Evolutionary conservation across 2,113 vertebrate species (phyloP).

Genomic region (Calidris pygmaea): DNA sequence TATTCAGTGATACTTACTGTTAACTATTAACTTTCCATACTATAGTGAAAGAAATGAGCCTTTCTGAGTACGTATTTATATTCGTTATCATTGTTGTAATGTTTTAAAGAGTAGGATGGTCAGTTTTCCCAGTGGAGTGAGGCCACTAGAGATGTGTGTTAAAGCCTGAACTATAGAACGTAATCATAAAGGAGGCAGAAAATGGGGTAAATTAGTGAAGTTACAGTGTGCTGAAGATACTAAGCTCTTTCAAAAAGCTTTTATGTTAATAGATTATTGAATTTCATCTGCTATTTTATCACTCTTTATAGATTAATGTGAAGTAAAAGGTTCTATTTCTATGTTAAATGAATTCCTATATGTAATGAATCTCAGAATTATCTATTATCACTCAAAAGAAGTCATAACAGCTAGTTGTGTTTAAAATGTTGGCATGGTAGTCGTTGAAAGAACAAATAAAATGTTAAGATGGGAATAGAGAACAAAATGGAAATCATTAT

Average conservation of each 20-base stretch:
- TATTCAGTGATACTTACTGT: neutral
- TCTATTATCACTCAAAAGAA: neutral
- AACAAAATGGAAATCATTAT: neutral
- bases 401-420: neutral
- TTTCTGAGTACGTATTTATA: neutral
- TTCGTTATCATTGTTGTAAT: neutral
- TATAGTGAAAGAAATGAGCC: neutral
- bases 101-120: neutral
- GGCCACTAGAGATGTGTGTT: neutral
- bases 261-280: slow-evolving; percentile 36
- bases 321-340: neutral
- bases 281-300: slow-evolving; percentile 21
- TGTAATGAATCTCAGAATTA: neutral
- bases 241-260: neutral
- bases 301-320: neutral
- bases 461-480: neutral
- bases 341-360: neutral
- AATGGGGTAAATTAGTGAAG: neutral
- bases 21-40: neutral
- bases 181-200: neutral
- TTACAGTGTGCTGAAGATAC: neutral
- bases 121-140: neutral
- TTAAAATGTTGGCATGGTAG: slow-evolving; percentile 2
- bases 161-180: neutral
- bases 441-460: slow-evolving; percentile 7